Base-by-base conservation (phyloP, 2,113 vertebrate genomes). In the Xenus cinereus region DNA sequence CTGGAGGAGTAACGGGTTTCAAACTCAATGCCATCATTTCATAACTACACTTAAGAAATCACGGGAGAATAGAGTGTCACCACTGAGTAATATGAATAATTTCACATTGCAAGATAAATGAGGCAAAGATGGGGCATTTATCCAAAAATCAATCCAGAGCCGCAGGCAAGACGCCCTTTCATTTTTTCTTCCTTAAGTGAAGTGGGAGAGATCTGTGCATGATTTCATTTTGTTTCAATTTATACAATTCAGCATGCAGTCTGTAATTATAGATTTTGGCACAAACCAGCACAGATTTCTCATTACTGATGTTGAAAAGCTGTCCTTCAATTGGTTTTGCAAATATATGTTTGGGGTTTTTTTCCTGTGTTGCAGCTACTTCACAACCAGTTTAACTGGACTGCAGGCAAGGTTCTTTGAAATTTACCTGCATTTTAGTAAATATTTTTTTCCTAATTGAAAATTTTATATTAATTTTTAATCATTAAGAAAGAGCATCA, bases 131-230 rank as follows among this genome's bases (percentile, higher is more conserved):
- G 37, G 56, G 66, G 37, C 50, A 87, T 94, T 94, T 89, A 96
- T 90, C 79, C 75, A 91, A 95, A 95, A 97, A 96, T 93, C 93
- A 96, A 84, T 94, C 32, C 30, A 69, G 46, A 91, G 74, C 60
- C 5, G 1, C 64, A 91, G 53, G 53, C 77, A 86, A 95, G 74
- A 72, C 41, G 92, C 28, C 41, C 35, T 89, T 91, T 95, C 66
- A 53, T 87, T 88, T 91, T 63, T 84, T 20, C 19, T 59, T 84
- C 74, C 84, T 90, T 89, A 69, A 87, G 28, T 35, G 75, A 94
- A 90, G n/a, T 50, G 17, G 66, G 67, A 96, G 69, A 80, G 64
- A 87, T 27, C 35, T 22, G 23, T 46, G 57, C 35, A 22, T 45
- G 33, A 82, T 84, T 81, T 84, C 9, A 78, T 90, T 92, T 90